Percentiles rank a stretch among this genome's conserved stretches.
phyloP scores from a whole-genome alignment of 1,140 invertebrate species.

The Acyrthosiphon pisum region DNA sequence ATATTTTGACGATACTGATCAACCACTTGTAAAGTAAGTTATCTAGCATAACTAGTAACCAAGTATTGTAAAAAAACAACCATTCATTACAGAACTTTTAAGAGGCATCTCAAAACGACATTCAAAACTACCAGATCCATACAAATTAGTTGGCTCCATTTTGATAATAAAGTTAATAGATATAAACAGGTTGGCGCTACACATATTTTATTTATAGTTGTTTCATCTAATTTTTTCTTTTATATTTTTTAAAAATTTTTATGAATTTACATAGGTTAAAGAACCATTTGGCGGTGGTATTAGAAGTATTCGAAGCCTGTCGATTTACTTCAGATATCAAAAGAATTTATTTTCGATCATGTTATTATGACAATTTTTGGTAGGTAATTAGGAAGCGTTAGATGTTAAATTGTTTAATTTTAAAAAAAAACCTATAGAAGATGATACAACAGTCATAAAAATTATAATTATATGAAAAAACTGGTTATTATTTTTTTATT shows the following conservation, averaged over 20 bases:
- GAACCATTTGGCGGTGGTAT: not conserved
- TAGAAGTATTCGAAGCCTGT: not conserved
- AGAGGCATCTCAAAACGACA: too few species aligned
- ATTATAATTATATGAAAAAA: conserved; percentile 4
- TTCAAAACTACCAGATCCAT: not conserved
- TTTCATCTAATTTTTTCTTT: not conserved
- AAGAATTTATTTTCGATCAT: not conserved
- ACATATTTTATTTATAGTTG: not conserved
- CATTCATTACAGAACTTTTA: not conserved
- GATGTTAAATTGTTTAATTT: not conserved
- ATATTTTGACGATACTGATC: too few species aligned
- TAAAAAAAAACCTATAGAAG: not conserved
- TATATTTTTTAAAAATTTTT: not conserved
- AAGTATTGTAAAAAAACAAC: too few species aligned
- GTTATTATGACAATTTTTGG: not conserved
- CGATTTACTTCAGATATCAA: not conserved
- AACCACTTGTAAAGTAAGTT: too few species aligned
- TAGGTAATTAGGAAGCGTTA: not conserved
- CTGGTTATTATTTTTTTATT: not conserved
- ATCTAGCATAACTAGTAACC: too few species aligned
- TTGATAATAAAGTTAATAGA: not conserved
- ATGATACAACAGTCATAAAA: not conserved
- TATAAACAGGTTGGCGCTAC: not conserved
- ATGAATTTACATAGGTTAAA: not conserved
- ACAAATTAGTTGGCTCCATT: not conserved